phyloP scores from a whole-genome alignment of 1,140 invertebrate species.

The Monomorium pharaonis region DNA sequence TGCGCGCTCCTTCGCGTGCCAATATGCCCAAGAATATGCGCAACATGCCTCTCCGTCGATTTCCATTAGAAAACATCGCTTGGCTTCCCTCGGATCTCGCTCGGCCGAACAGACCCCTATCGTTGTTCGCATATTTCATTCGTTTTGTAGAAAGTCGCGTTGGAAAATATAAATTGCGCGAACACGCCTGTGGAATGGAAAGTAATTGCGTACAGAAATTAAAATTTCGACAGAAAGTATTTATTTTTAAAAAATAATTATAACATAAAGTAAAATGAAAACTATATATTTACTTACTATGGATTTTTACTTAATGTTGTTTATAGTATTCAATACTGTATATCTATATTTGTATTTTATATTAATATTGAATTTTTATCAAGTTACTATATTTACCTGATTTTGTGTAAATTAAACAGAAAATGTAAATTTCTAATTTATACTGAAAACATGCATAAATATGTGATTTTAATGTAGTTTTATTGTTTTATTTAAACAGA shows the following conservation, averaged over 20 bases:
- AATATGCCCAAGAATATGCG: slow-evolving; percentile 53
- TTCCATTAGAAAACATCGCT: slow-evolving; percentile 77
- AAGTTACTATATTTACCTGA: neutral
- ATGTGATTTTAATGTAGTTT: neutral
- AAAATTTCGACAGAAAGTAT: neutral
- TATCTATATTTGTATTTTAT: neutral
- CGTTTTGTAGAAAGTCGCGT: slow-evolving; percentile 25
- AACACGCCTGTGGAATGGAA: slow-evolving; percentile 1
- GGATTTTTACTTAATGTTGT: neutral
- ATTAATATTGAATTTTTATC: neutral
- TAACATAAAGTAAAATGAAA: neutral
- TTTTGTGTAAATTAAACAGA: neutral
- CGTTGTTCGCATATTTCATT: slow-evolving; percentile 4
- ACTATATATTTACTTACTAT: neutral
- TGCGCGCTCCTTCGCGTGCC: slow-evolving; percentile 61
- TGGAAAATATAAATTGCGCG: slow-evolving; percentile 19
- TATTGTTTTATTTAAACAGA: neutral
- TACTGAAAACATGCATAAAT: neutral
- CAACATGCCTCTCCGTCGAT: slow-evolving; percentile 65
- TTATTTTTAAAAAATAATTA: neutral
- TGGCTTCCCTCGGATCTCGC: slow-evolving; percentile 9
- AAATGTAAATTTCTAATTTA: neutral
- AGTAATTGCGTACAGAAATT: neutral
- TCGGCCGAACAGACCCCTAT: neutral
- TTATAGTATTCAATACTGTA: neutral